Evolutionary conservation across 1,140 invertebrate species (phyloP), one percentile per base, ranked within the genome.

Genomic region (Oryzaephilus surinamensis): DNA sequence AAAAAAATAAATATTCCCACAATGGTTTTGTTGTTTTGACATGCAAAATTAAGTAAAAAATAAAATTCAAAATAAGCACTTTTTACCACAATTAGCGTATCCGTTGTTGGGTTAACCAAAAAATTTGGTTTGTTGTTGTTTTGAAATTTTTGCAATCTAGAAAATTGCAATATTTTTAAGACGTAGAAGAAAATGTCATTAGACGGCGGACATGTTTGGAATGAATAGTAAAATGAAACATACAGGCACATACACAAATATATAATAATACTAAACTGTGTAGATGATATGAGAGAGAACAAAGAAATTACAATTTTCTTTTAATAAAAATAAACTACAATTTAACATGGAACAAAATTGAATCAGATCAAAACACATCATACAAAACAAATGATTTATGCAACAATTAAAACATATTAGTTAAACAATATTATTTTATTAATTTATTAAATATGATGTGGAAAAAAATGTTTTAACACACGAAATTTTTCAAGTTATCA

Each of bases 141-240:
- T n/a, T n/a, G n/a, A n/a, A n/a, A n/a, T n/a, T n/a, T n/a, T n/a
- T n/a, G n/a, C n/a, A n/a, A n/a, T n/a, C n/a, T n/a, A n/a, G n/a
- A n/a, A n/a, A n/a, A n/a, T n/a, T n/a, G n/a, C n/a, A 34, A 32
- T 15, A 40, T 33, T 38, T 39, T 41, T 36, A 36, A 47, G 41
- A 48, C 42, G 41, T 29, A 47, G 27, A 38, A 6, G 5, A 28
- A 30, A 31, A 44, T 48, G 42, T 48, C 45, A 48, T 41, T 44
- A 40, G 39, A 40, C 37, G 38, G 41, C 45, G 19, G 35, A 51
- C 43, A 41, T 48, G 38, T 51, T 51, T 40, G 37, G 26, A 24
- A 33, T 21, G 46, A 48, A 28, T 48, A 51, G 45, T 48, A 51
- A n/a, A n/a, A n/a, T n/a, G n/a, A n/a, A n/a, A n/a, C n/a, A n/a